Percentiles rank a stretch among this genome's conserved stretches.
phyloP scores from a whole-genome alignment of 2,113 vertebrate genomes.

The Nannospalax galili region DNA sequence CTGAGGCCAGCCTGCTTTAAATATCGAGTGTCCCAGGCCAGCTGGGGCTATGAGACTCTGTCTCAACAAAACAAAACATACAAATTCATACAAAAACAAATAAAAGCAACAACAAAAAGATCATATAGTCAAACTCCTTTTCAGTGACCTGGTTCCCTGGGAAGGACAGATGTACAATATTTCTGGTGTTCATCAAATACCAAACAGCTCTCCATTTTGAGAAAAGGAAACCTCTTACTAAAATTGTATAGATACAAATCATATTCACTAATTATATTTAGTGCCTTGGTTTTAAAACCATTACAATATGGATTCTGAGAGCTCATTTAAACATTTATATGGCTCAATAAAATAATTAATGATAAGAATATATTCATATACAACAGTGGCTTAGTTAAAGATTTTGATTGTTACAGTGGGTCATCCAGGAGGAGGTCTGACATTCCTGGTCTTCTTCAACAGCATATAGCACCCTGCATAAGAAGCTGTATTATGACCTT shows the following conservation, averaged over 20 bases:
- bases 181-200: slow-evolving; percentile 32
- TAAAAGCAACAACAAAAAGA: no score
- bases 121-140: not conserved
- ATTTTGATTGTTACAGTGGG: not conserved
- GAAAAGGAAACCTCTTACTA: not conserved
- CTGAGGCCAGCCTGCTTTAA: no score
- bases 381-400: not conserved
- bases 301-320: not conserved
- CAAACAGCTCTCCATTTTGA: not conserved
- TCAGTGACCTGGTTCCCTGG: slow-evolving; percentile 45
- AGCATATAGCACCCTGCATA: not conserved
- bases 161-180: not conserved
- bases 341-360: slow-evolving; percentile 19
- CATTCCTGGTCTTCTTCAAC: not conserved
- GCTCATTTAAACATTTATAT: slow-evolving; percentile 19
- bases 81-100: no score
- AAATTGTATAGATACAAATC: not conserved
- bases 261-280: not conserved
- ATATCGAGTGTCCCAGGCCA: no score
- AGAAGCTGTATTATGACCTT: not conserved
- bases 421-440: not conserved
- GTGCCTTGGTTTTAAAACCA: not conserved
- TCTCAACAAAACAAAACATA: no score
- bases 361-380: not conserved
- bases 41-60: no score